phyloP scores from a whole-genome alignment of 2,113 vertebrate species.

The Callipepla squamata region DNA sequence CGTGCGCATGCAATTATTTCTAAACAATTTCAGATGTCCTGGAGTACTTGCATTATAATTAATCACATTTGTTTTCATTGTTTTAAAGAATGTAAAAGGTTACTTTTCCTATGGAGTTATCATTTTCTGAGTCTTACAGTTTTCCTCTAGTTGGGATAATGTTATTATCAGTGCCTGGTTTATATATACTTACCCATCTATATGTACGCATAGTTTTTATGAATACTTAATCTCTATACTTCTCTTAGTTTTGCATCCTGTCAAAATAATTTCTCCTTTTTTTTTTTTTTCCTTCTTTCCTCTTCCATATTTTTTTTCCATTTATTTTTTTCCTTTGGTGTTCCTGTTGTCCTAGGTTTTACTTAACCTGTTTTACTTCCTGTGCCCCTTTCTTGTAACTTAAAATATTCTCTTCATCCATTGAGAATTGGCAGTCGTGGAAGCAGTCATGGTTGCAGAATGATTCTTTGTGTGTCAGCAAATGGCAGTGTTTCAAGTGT shows the following conservation, averaged over 20 bases:
- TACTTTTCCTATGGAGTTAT: neutral
- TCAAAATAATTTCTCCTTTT: neutral
- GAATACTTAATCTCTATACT: neutral
- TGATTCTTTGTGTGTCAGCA: accelerated
- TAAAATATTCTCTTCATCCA: neutral
- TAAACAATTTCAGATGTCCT: neutral
- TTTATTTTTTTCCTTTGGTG: neutral
- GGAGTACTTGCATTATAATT: neutral
- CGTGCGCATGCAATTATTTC: neutral
- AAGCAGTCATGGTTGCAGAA: neutral
- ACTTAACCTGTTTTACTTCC: neutral
- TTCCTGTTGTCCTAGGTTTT: neutral
- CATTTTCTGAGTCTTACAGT: neutral
- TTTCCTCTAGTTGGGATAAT: neutral
- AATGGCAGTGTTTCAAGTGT: neutral
- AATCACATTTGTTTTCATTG: neutral
- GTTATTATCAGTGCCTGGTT: neutral
- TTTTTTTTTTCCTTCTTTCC: too few species aligned
- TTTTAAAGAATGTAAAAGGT: neutral
- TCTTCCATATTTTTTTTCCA: neutral
- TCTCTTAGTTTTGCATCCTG: neutral
- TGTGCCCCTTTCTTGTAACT: neutral
- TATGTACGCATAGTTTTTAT: neutral
- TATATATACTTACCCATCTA: neutral
- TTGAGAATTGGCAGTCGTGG: neutral